Conservation (phyloP, 2,888 invertebrate species). For the Phortica okadai region DNA sequence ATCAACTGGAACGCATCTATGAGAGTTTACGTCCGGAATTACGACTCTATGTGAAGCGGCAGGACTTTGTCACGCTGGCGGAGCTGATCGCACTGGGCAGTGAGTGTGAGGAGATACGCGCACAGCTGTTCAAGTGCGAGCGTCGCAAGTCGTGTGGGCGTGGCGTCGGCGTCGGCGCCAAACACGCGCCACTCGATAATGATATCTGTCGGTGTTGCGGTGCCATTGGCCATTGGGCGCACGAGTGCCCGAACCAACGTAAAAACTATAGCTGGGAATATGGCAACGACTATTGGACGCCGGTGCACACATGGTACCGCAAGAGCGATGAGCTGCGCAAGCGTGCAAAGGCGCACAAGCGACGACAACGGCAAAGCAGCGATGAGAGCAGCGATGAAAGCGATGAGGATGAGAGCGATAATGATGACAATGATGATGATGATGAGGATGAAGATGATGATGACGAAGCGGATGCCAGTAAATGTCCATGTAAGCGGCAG, state of each 20-base stretch:
- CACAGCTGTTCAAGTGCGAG: neutral
- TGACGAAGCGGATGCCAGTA: no score
- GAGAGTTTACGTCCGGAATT: constrained; percentile 16
- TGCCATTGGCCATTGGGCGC: neutral
- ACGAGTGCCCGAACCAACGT: neutral
- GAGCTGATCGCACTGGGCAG: constrained; percentile 15
- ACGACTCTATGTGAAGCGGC: constrained; percentile 21
- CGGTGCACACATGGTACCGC: neutral
- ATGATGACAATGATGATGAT: neutral
- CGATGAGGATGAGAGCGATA: constrained; percentile 1
- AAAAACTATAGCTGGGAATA: neutral
- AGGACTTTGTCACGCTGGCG: constrained; percentile 19
- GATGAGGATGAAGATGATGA: neutral
- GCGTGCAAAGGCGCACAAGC: neutral
- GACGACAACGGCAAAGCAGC: neutral
- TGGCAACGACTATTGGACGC: constrained; percentile 10
- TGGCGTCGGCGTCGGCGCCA: neutral
- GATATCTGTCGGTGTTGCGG: neutral
- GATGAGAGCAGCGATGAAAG: neutral
- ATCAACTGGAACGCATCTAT: constrained; percentile 28
- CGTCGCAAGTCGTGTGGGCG: neutral
- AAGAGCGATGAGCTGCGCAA: neutral
- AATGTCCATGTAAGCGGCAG: no score
- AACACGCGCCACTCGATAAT: neutral
- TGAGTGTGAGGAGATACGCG: constrained; percentile 15